These are phyloP conservation scores for Maniola jurtina DNA, from an alignment of 1,140 invertebrate species.

Conservation along the genomic window DNA sequence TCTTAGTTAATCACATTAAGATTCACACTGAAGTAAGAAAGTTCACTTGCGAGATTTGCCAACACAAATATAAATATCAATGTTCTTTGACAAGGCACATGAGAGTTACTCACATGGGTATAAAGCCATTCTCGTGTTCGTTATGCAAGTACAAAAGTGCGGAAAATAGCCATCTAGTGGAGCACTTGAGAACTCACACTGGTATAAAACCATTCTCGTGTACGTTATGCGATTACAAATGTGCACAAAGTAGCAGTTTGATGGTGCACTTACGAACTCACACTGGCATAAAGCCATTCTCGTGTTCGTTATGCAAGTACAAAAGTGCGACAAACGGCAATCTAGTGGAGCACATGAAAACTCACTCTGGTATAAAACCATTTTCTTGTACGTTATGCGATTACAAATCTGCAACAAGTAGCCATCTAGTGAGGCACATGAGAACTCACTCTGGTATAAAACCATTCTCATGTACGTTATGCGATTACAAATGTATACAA, in stretches of 20 bases:
- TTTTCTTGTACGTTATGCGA: neutral
- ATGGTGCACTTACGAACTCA: neutral
- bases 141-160: neutral
- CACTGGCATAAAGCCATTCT: neutral
- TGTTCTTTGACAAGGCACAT: neutral
- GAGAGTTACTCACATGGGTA: neutral
- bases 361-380: no score
- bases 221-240: neutral
- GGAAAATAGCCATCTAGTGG: neutral
- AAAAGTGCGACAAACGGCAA: no score
- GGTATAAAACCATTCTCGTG: neutral
- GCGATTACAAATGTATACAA: no score
- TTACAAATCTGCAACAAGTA: neutral
- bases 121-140: neutral
- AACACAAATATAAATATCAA: neutral
- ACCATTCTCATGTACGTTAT: no score
- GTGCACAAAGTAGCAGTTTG: neutral
- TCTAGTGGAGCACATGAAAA: no score
- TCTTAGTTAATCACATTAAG: neutral
- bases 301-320: neutral
- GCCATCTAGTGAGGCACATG: neutral
- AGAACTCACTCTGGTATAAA: neutral
- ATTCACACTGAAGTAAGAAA: neutral
- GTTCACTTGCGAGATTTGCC: neutral
- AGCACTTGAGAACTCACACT: neutral